These are phyloP conservation scores for Uria aalge DNA, from an alignment of 2,113 vertebrate species.

Conservation along the genomic window DNA sequence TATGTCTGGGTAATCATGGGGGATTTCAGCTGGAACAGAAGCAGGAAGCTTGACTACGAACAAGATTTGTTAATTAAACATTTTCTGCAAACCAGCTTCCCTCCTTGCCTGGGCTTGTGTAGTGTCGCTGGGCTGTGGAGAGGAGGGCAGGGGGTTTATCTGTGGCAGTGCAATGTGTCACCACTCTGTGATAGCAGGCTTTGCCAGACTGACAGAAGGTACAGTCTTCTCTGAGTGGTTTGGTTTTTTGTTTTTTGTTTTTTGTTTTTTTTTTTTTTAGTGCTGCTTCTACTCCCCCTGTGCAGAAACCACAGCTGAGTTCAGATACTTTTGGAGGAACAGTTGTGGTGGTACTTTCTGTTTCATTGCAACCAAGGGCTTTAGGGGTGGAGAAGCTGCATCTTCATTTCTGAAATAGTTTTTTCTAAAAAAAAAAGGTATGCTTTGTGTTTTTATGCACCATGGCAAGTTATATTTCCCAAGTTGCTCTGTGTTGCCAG, in stretches of 20 bases:
- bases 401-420: background rate
- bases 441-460: background rate
- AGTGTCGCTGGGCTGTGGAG: background rate
- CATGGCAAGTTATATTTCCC: background rate
- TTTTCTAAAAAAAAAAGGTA: background rate
- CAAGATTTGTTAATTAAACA: background rate
- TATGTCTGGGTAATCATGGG: background rate
- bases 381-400: background rate
- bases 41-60: background rate
- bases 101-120: background rate
- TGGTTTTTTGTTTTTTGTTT: too few relatives aligned
- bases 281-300: background rate
- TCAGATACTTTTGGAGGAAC: background rate
- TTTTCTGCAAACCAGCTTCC: background rate
- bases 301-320: background rate
- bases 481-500: background rate
- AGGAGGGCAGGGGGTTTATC: background rate
- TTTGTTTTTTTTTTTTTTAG: background rate
- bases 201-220: background rate
- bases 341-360: background rate
- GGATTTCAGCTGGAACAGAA: background rate
- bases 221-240: background rate
- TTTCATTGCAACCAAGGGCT: background rate
- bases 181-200: background rate
- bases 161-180: accelerated